Conservation (phyloP, 2,797 vertebrate species). For the Myotis pilosus region DNA sequence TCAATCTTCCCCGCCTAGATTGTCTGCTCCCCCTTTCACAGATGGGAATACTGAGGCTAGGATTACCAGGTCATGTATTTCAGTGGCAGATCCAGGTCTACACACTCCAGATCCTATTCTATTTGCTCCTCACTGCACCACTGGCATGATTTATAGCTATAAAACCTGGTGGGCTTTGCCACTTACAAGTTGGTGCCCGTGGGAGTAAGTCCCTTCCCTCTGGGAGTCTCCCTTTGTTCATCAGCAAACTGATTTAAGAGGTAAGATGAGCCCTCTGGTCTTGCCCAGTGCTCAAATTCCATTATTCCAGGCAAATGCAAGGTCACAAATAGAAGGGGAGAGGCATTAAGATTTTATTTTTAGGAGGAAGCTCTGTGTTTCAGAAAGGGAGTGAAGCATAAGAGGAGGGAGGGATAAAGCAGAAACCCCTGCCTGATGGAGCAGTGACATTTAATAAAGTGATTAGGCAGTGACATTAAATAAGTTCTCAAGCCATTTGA, state of each 20-base stretch:
- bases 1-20: neutral
- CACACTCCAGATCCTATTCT: too few species aligned
- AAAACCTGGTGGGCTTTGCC: neutral
- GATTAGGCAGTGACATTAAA: constrained; percentile 79
- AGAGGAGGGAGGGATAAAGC: constrained; percentile 15
- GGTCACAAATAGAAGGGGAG: fast-evolving
- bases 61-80: neutral
- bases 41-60: neutral
- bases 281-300: neutral
- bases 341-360: neutral
- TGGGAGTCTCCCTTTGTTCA: neutral
- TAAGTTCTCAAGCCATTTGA: constrained; percentile 73
- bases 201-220: neutral
- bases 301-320: neutral
- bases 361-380: neutral
- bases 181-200: neutral
- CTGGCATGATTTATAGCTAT: neutral
- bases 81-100: neutral
- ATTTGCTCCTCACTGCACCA: neutral
- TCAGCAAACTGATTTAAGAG: neutral
- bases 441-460: constrained; percentile 76
- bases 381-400: neutral
- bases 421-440: constrained; percentile 19
- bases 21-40: neutral
- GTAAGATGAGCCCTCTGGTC: neutral